Conservation (phyloP, 2,888 invertebrate species). For the Formica aserva region DNA sequence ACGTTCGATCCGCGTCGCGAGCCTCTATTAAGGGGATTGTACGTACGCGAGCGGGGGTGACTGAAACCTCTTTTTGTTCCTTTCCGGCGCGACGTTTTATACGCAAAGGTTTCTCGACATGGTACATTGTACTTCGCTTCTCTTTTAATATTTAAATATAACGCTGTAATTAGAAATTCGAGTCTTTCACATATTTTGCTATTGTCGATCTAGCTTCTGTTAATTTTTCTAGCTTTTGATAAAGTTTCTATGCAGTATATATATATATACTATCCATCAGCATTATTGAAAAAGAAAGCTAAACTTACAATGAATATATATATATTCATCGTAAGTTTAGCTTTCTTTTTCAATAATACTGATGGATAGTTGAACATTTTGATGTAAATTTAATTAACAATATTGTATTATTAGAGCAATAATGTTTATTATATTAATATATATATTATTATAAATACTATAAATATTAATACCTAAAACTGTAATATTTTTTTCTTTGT, state of each 20-base stretch:
- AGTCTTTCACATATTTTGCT: background rate
- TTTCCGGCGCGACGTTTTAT: conserved; percentile 34
- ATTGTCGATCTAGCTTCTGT: background rate
- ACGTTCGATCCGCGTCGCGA: conserved; percentile 67
- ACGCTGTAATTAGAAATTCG: conserved; percentile 19
- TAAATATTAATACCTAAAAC: background rate
- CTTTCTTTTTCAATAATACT: background rate
- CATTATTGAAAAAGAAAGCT: too few species aligned
- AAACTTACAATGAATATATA: too few species aligned
- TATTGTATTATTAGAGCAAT: background rate
- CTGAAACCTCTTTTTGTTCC: conserved; percentile 68
- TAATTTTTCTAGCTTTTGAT: background rate
- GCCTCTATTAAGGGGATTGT: conserved; percentile 67
- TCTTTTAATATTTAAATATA: background rate
- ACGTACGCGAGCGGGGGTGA: conserved; percentile 46
- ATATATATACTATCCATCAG: too few species aligned
- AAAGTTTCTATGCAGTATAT: background rate
- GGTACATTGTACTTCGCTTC: conserved; percentile 24
- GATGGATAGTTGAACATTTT: background rate
- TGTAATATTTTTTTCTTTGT: background rate
- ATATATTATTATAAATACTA: background rate
- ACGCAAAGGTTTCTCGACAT: conserved; percentile 66
- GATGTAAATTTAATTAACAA: background rate
- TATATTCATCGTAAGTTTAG: background rate
- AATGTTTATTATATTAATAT: background rate